Base-by-base conservation (phyloP, 2,797 vertebrate species). In the Propithecus deckenii region DNA sequence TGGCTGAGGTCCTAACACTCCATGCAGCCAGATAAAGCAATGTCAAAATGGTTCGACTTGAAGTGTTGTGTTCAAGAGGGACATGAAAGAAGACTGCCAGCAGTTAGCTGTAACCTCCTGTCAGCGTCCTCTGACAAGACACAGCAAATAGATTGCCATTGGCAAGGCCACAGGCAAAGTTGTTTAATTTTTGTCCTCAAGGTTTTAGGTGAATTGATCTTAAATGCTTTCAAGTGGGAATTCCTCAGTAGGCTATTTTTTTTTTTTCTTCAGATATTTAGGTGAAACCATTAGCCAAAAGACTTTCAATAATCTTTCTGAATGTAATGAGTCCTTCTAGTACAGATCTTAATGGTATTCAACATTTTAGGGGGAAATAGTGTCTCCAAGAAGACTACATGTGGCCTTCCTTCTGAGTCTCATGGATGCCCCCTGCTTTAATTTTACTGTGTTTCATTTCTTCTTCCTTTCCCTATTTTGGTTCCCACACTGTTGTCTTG, bases 191-290 rank as follows among this genome's bases (percentile, higher is more conserved):
- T 81, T 84, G 5, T 83, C 50, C 28, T 35, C 87, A 38, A 50
- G 20, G 18, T 83, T 89, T 95, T 89, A 88, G 14, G n/a, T 52
- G 32, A 96, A 83, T 78, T 85, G 14, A 88, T 78, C 32, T 88
- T 88, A 61, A 85, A 72, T 76, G 0, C 2, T 89, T 94, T n/a
- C 57, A 78, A 84, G 41, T 91, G 22, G 46, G 14, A 74, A 69
- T 35, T 95, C 20, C 3, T 87, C 43, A 79, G 17, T 4, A 55
- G 30, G 2, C 35, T 63, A 11, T 65, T 69, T 4, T 69, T 4
- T 35, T 71, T 85, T 17, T 76, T 23, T 7, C 14, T 14, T 74
- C 25, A 69, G 22, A 86, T 89, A 89, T 67, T 79, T 46, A 92
- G 9, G 14, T 72, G 11, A 67, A 86, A 35, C 50, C 12, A 91